Base-by-base conservation (phyloP, 2,797 vertebrate species). In the Pelodytes ibericus region DNA sequence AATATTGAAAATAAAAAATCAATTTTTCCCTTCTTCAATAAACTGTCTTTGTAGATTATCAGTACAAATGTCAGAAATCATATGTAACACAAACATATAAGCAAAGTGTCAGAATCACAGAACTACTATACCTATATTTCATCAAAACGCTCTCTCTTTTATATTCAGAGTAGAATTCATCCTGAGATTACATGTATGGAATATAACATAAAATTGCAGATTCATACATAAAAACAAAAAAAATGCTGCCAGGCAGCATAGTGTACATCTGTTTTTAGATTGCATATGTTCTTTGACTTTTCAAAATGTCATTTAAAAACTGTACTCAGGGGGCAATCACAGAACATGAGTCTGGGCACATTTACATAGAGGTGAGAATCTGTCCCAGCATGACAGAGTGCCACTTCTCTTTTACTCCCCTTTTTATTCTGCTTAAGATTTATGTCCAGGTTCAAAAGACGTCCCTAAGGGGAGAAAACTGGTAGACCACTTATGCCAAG, bases 291-390 rank as follows among this genome's bases (percentile, higher is more conserved):
- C 71, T 86, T 83, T 84, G 78, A 82, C 74, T 85, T 85, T 81
- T 71, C 31, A 83, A 84, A 87, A 83, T 57, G 80, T 53, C 80
- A 87, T 80, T 80, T 83, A 79, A 81, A 86, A 82, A 47, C n/a
- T 49, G 20, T 30, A 47, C 67, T 82, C 71, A 15, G 49, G 75
- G 77, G 61, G 33, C 9, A 67, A 53, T 3, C 60, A 7, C 64
- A 82, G 71, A 75, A 72, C 6, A 80, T 68, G 84, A 68, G 79
- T 10, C 8, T 22, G 75, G 64, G 39, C 63, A 77, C 67, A 66
- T 82, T 84, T 66, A 68, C 70, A 73, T 78, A 80, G 60, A 75
- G 62, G 51, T 76, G 74, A 83, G 44, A 41, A 83, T 84, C 72
- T 67, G 29, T 39, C 24, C 59, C 72, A 66, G 26, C 39, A 1